Percentiles rank a stretch among this genome's conserved stretches.
Evolutionary conservation across 2,113 vertebrate genomes (phyloP).

Genomic region (Heterochromis multidens): DNA sequence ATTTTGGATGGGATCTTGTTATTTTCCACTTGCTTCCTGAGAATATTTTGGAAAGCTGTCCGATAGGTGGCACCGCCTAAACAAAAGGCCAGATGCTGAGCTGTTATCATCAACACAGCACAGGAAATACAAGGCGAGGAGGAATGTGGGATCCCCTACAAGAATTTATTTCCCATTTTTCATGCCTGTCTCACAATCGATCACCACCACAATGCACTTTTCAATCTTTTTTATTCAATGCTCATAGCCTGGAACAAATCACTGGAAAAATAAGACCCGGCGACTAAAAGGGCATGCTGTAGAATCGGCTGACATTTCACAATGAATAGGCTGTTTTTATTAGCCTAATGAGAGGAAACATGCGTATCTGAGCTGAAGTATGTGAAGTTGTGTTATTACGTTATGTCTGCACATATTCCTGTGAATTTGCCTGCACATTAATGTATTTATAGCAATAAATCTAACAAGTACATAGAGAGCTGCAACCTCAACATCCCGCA

Average conservation of each 20-base stretch:
- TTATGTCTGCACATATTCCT: not conserved
- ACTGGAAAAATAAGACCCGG: slow-evolving; percentile 12
- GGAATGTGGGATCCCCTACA: slow-evolving; percentile 15
- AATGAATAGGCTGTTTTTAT: slow-evolving; percentile 18
- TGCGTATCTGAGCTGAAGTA: not conserved
- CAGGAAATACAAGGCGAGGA: not conserved
- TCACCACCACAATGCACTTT: slow-evolving; percentile 24
- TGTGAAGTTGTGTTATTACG: not conserved
- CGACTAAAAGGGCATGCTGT: not conserved
- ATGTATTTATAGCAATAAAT: not conserved
- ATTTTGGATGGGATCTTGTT: slow-evolving; percentile 6
- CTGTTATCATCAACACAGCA: not conserved
- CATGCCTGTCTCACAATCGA: slow-evolving; percentile 24
- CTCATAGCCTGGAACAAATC: slow-evolving; percentile 35
- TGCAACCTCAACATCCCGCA: not conserved
- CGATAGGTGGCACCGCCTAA: not conserved
- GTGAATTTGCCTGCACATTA: not conserved
- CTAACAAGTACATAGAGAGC: not conserved
- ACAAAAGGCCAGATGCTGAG: not conserved
- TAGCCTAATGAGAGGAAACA: not conserved
- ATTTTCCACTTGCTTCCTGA: not conserved
- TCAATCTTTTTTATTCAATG: not conserved
- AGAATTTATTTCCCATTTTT: slow-evolving; percentile 25
- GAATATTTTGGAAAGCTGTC: not conserved
- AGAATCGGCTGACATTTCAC: slow-evolving; percentile 26